Evolutionary conservation across 1,140 invertebrate species (phyloP), one percentile per base, ranked within the genome.

Genomic region (Conus betulinus): DNA sequence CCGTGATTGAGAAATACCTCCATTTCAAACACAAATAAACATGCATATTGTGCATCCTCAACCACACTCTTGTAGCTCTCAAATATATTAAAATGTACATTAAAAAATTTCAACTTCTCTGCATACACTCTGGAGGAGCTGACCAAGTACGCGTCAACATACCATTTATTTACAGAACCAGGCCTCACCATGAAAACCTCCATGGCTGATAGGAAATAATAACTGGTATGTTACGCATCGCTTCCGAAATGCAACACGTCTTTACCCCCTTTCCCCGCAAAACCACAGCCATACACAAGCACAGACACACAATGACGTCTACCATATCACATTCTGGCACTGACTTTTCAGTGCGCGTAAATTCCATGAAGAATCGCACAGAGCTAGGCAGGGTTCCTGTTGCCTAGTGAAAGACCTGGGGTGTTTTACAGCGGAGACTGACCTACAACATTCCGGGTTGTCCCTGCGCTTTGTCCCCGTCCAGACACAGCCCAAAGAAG

Each of bases 341-440:
- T 23, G 79, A 51, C 1, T 6, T 20, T 15, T 23, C 27, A 81
- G 39, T 53, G 79, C 79, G 4, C 27, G 79, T 51, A 6, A 81
- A 81, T 53, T 78, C 76, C 76, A 78, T 20, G 79, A 81, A 53
- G 79, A 81, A 53, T 10, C 10, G 27, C 10, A 51, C 27, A 81
- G 51, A 55, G 79, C 79, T 81, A 81, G 79, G 79, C 79, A 52
- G 79, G 20, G 67, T 81, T 53, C 51, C 79, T 81, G 51, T 81
- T 52, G 79, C 79, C 79, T 81, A 81, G 79, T 81, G 79, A 81
- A 81, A 81, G 79, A 81, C 79, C 79, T 53, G 79, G 79, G 79
- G 79, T 81, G 79, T 81, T 81, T 39, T 51, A 78, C 67, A 71
- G 23, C 23, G 67, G 67, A 71, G 23, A 71, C 67, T 71, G 67